A percentile compares a stretch with the other conserved stretches of the same genome.
Evolutionary conservation across 1,140 invertebrate genomes (phyloP).

Genomic region (Melitaea cinxia): DNA sequence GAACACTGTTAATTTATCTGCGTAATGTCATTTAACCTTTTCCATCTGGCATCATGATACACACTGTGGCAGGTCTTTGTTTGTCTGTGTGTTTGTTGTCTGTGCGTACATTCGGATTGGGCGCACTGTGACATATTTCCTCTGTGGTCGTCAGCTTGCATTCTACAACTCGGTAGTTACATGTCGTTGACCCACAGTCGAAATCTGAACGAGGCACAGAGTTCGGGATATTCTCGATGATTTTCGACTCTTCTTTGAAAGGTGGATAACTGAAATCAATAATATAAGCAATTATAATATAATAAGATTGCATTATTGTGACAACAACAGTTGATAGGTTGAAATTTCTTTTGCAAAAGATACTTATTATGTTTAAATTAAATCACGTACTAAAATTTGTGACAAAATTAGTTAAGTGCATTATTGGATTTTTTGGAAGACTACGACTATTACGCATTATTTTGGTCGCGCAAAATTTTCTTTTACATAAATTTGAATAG

Average conservation of each 20-base stretch:
- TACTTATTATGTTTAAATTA: no score
- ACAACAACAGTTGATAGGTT: no score
- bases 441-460: no score
- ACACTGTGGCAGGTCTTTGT: conserved; percentile 77
- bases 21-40: conserved; percentile 67
- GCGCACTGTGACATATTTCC: conserved; percentile 61
- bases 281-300: conserved; percentile 2
- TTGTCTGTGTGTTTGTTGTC: conserved; percentile 40
- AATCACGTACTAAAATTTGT: no score
- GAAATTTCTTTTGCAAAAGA: no score
- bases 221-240: conserved; percentile 65
- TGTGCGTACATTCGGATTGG: conserved; percentile 45
- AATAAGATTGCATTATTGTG: background rate
- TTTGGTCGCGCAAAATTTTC: no score
- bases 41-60: conserved; percentile 82
- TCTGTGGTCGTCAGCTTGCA: conserved; percentile 77
- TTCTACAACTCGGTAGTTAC: conserved; percentile 77
- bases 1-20: conserved; percentile 32
- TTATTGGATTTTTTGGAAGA: no score
- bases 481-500: no score
- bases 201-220: conserved; percentile 62
- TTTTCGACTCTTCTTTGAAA: conserved; percentile 70
- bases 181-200: conserved; percentile 66
- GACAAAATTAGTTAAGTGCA: no score
- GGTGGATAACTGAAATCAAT: conserved; percentile 63